phyloP scores from a whole-genome alignment of 2,113 vertebrate genomes.

The Circaetus cinerascens region DNA sequence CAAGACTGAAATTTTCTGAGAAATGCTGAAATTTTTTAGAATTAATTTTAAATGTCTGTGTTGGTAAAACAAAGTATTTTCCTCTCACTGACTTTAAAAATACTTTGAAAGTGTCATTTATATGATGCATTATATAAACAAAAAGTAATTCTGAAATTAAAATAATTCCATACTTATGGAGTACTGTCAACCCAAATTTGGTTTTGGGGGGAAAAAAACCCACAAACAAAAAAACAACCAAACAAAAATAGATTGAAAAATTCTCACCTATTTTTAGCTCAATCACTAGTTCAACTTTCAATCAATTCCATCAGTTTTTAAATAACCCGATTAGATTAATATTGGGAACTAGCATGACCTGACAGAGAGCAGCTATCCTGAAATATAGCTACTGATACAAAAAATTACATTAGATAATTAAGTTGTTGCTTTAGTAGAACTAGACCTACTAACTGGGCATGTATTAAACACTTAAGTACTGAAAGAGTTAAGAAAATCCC shows the following conservation, averaged over 20 bases:
- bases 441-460: neutral
- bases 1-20: neutral
- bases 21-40: neutral
- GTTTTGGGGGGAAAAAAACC: fast-evolving
- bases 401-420: neutral
- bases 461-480: neutral
- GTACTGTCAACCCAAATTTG: neutral
- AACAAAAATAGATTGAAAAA: neutral
- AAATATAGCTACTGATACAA: neutral
- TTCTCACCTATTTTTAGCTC: neutral
- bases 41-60: neutral
- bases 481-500: neutral
- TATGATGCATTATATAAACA: neutral
- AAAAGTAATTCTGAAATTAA: neutral
- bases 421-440: neutral
- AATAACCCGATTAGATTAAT: neutral
- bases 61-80: neutral
- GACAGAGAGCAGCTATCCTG: neutral
- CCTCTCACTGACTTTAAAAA: neutral
- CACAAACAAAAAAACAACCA: neutral
- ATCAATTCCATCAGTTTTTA: neutral
- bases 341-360: neutral
- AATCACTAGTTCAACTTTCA: neutral
- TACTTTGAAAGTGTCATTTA: neutral
- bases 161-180: neutral